Conservation (phyloP, 2,888 invertebrate genomes). For the Listrodromus nycthemerus region DNA sequence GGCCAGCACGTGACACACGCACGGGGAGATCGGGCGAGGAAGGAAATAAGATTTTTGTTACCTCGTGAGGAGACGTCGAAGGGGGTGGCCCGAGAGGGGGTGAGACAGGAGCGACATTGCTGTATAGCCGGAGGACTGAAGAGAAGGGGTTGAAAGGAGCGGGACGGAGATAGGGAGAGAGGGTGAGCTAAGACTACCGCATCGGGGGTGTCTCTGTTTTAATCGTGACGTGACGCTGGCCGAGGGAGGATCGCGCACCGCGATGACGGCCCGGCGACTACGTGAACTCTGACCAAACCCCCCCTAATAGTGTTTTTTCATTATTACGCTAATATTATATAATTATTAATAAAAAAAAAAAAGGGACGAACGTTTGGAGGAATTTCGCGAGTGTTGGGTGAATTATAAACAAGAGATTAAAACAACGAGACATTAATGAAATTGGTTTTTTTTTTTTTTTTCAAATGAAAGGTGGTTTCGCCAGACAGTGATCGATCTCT, state of each 20-base stretch:
- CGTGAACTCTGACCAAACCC: slow-evolving; percentile 60
- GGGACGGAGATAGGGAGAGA: slow-evolving; percentile 47
- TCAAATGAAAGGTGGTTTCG: slow-evolving; percentile 42
- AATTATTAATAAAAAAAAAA: background rate
- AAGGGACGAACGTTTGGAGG: background rate
- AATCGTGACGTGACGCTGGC: slow-evolving; percentile 69
- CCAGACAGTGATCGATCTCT: slow-evolving; percentile 64
- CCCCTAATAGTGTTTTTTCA: slow-evolving; percentile 10
- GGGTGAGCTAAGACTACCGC: slow-evolving; percentile 64
- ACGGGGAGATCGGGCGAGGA: background rate
- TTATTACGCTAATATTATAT: slow-evolving; percentile 37
- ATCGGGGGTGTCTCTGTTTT: slow-evolving; percentile 67
- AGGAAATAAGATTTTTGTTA: slow-evolving; percentile 30
- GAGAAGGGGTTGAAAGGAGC: slow-evolving; percentile 64
- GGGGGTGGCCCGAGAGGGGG: slow-evolving; percentile 32
- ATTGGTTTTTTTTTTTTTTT: no score
- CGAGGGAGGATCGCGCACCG: slow-evolving; percentile 64
- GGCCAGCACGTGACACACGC: slow-evolving; percentile 48
- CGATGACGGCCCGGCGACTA: slow-evolving; percentile 64
- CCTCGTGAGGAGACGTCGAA: slow-evolving; percentile 39
- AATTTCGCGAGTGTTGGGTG: slow-evolving; percentile 24
- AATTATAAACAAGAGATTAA: slow-evolving; percentile 53
- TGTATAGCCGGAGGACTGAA: slow-evolving; percentile 40
- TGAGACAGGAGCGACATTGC: slow-evolving; percentile 20
- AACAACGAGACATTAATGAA: background rate